Evolutionary conservation across 2,113 vertebrate genomes (phyloP), one percentile per base, ranked within the genome.

Genomic region (Tapirus terrestris): DNA sequence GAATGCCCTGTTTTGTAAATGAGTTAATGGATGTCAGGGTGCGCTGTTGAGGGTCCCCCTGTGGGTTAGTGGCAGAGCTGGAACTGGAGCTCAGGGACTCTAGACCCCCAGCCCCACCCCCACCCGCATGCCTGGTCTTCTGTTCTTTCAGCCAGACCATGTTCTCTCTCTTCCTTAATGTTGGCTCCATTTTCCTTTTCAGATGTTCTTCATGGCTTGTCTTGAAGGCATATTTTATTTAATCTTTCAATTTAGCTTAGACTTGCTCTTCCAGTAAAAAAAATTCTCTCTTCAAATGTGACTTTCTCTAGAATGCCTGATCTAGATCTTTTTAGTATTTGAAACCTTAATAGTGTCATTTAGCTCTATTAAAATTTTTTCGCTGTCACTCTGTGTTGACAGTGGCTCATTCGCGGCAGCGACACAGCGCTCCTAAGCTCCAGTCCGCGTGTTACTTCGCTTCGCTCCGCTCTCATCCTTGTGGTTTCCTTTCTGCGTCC

Each of bases 401-500:
- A 84, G 88, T 43, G 48, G 87, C 79, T 56, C 51, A 6, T 67
- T 86, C 36, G 8, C 10, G 63, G 63, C 84, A 21, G 8, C 0
- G 8, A 3, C 51, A 0, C 3, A 4, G 4, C 0, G 13, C 48
- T 67, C n/a, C 31, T 23, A 1, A 51, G 77, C 67, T 1, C 39
- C 29, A 0, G 1, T 17, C 51, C 67, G 9, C 0, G 33, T 31
- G n/a, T 10, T 23, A 11, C 76, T 58, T 72, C 6, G 1, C 75
- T 29, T 29, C 0, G 11, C 36, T 23, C 36, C 1, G 9, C 61
- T 21, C 53, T 18, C 48, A 23, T 43, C 45, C 65, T 14, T 84
- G 91, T 73, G 97, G 81, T 91, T 96, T 96, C 85, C 93, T 90
- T 29, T 53, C 13, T 58, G 95, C 6, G 2, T 81, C 85, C 70